Percentiles rank a stretch among this genome's conserved stretches.
These are phyloP conservation scores for Thymelicus acteon DNA, from an alignment of 2,888 invertebrate species.

Conservation along the genomic window DNA sequence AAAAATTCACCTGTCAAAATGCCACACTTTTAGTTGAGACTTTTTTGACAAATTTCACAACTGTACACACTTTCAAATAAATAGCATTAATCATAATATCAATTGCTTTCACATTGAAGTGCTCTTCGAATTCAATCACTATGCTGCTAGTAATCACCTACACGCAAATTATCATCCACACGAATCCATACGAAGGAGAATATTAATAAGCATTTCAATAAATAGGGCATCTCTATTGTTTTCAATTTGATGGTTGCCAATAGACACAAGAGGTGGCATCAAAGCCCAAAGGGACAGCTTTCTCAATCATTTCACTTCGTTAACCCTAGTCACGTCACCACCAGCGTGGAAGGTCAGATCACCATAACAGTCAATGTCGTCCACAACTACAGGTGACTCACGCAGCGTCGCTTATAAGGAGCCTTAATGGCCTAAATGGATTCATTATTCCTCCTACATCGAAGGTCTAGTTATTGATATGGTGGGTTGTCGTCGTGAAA, in stretches of 20 bases:
- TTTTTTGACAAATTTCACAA: no score
- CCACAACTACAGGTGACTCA: conserved; percentile 16
- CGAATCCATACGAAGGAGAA: no score
- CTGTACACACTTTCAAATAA: no score
- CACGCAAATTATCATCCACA: no score
- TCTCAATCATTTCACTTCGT: conserved; percentile 29
- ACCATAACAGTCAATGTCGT: conserved; percentile 33
- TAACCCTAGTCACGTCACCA: conserved; percentile 30
- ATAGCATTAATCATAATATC: no score
- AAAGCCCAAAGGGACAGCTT: conserved; percentile 20
- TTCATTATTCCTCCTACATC: neutral
- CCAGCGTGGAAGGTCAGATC: conserved; percentile 16
- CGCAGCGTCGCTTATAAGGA: neutral
- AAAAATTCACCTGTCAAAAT: no score
- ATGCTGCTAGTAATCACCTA: no score
- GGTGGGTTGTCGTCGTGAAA: no score
- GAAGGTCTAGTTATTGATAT: neutral
- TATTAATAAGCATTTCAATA: no score
- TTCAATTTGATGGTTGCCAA: neutral
- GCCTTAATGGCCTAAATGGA: neutral
- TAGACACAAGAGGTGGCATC: neutral
- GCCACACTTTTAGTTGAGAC: no score
- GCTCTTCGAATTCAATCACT: no score
- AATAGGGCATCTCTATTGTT: neutral
- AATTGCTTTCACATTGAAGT: no score